These are phyloP conservation scores for Coelopa frigida DNA, from an alignment of 1,140 invertebrate genomes.

Conservation along the genomic window DNA sequence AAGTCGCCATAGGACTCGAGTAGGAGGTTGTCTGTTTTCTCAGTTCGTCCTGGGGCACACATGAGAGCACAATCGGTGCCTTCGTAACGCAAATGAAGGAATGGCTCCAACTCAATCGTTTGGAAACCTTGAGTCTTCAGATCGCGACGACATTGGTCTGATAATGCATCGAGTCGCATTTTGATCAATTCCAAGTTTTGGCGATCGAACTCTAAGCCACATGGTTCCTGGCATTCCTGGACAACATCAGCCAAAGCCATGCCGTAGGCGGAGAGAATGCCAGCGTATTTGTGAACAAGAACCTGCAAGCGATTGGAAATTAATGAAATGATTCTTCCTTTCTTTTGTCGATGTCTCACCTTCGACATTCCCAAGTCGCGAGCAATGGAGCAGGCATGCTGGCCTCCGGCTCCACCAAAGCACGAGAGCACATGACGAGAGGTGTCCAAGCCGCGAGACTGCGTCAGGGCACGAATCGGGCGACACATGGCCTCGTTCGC, in stretches of 20 bases:
- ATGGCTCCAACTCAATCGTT: conserved; percentile 65
- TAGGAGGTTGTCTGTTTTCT: conserved; percentile 16
- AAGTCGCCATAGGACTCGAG: conserved; percentile 65
- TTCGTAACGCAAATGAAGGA: conserved; percentile 84
- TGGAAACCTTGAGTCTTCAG: conserved; percentile 70
- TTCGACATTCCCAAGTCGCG: conserved; percentile 77
- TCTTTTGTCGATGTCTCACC: conserved; percentile 50
- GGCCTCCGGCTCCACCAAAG: conserved; percentile 97
- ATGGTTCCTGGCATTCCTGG: conserved; percentile 86
- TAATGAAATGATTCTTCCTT: too few relatives aligned
- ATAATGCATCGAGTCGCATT: conserved; percentile 56
- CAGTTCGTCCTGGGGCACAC: conserved; percentile 53
- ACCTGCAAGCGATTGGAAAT: conserved; percentile 16
- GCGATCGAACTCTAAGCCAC: conserved; percentile 60
- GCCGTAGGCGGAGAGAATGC: conserved; percentile 95
- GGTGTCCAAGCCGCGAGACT: conserved; percentile 94
- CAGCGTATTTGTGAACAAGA: conserved; percentile 90
- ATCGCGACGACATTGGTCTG: conserved; percentile 55
- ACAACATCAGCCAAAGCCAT: conserved; percentile 98
- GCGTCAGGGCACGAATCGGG: conserved; percentile 70
- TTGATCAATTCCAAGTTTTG: conserved; percentile 63
- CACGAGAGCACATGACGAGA: conserved; percentile 86
- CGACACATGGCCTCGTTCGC: conserved; percentile 99
- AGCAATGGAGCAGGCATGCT: conserved; percentile 97
- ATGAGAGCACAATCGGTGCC: conserved; percentile 94